Percentiles rank a stretch among this genome's conserved stretches.
These are phyloP conservation scores for Philantomba maxwellii DNA, from an alignment of 2,113 vertebrate genomes.

Conservation along the genomic window DNA sequence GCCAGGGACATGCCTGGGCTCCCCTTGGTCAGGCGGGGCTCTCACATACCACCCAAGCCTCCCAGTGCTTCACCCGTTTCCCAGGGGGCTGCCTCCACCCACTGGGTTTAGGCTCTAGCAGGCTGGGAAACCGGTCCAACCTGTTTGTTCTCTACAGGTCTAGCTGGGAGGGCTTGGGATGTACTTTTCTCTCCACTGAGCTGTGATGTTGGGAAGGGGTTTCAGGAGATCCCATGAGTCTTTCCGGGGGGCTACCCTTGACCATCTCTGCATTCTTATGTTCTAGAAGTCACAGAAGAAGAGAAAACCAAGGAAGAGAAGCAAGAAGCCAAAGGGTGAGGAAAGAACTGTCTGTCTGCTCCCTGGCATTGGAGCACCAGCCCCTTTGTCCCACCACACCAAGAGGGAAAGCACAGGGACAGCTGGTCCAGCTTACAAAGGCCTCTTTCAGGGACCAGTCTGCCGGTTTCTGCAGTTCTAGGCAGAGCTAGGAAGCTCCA, in stretches of 20 bases:
- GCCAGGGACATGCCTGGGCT: constrained; percentile 18
- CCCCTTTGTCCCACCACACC: constrained; percentile 34
- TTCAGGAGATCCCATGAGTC: neutral
- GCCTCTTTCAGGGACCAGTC: constrained; percentile 42
- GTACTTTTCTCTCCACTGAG: constrained; percentile 18
- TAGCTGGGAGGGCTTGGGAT: constrained; percentile 43
- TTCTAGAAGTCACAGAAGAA: constrained; percentile 82
- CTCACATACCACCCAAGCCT: constrained; percentile 37
- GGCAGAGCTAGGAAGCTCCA: constrained; percentile 51
- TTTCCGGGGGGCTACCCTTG: neutral
- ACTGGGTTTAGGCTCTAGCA: constrained; percentile 35
- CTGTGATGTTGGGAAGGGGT: neutral
- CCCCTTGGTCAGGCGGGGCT: neutral
- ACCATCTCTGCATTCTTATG: neutral
- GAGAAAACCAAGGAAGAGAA: constrained; percentile 86
- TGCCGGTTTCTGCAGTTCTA: constrained; percentile 2
- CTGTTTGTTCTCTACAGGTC: constrained; percentile 42
- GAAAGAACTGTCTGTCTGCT: constrained; percentile 2
- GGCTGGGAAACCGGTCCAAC: constrained; percentile 63
- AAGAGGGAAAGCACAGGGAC: constrained; percentile 14
- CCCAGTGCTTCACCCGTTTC: constrained; percentile 45
- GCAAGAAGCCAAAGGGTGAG: constrained; percentile 85
- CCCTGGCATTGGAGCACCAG: constrained; percentile 8
- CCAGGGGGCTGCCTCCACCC: constrained; percentile 65
- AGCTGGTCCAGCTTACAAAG: constrained; percentile 53